Evolutionary conservation across 2,888 invertebrate genomes (phyloP), one percentile per base, ranked within the genome.

Genomic region (Andrena hattorfiana): DNA sequence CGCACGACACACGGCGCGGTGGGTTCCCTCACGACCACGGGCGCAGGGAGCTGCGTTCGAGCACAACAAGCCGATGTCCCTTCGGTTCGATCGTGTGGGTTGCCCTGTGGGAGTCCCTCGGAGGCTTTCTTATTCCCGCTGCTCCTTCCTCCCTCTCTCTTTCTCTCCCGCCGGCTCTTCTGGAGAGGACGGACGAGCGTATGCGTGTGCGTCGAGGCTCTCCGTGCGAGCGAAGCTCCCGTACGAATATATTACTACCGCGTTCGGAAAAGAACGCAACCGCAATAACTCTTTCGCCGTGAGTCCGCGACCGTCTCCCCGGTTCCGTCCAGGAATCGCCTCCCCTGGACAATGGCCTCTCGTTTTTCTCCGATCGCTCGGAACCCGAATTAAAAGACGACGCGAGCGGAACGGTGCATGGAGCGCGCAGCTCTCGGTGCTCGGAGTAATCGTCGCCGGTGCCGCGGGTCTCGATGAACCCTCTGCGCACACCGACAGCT

Each of bases 101-200:
- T 84, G 85, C 87, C 88, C 88, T 85, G 85, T 88, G 88, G 86
- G 86, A 87, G 87, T 87, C 89, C 84, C 81, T 62, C 69, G 62
- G 62, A 79, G 80, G 80, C 85, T 81, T 81, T 88, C 83, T 87
- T 84, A 84, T 88, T 77, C 79, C 87, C 77, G 70, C 77, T 84
- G 66, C 77, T 67, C 49, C 60, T 59, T 71, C 70, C 69, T 69
- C 62, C 56, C 51, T 20, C 30, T 30, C 35, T 72, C 66, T 66
- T 54, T 63, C 59, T 69, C 73, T 35, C 63, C 51, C 13, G 30
- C 32, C 26, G 10, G 32, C 66, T 67, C 26, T 32, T 78, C 59
- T 23, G 51, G 28, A 79, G 79, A 66, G 70, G 60, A 20, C 30
- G 2, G 23, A n/a, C 69, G 59, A 10, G 28, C 32, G 10, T 20